Base-by-base conservation (phyloP, 2,797 vertebrate genomes). In the Myripristis jacobus region DNA sequence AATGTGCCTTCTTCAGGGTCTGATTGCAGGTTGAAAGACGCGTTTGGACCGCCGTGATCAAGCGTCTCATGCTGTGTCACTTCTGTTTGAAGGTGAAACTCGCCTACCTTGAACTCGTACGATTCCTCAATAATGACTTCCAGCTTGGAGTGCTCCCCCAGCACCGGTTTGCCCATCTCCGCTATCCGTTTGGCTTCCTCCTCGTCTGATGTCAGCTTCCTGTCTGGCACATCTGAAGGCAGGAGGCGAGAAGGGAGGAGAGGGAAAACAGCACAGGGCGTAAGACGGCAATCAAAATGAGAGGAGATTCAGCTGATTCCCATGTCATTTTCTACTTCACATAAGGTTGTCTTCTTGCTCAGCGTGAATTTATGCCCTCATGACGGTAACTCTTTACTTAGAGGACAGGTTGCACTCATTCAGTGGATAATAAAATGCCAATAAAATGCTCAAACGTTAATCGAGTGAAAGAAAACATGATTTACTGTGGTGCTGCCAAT, bases 41-140 rank as follows among this genome's bases (percentile, higher is more conserved):
- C 10, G 22, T 27, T 70, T 2, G 12, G 21, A 46, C 29, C 25
- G 27, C 15, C 58, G 57, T 18, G 21, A 62, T 56, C 24, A 31
- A 12, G 3, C 36, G 25, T 6, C 16, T 0, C 6, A 11, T 11
- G 44, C 64, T 38, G 48, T 0, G 18, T 55, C 44, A 6, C 48
- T 57, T 25, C 6, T 3, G n/a, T n/a, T n/a, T n/a, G n/a, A n/a
- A n/a, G 54, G 73, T 75, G 0, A 61, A 65, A 66, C 18, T 64
- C 27, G 34, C 80, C 87, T 84, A 98, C 97, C 96, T 99, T 99
- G 91, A 99, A 99, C 90, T 99, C 97, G 50, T 98, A 99, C 0
- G 97, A 98, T 83, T 98, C 98, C 88, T 99, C 98, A 73, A 99
- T 99, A 88, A 99, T 95, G 82, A 99, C 95, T 93, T 99, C 98